Base-by-base conservation (phyloP, 2,888 invertebrate species). In the Rotaria magnacalcarata region DNA sequence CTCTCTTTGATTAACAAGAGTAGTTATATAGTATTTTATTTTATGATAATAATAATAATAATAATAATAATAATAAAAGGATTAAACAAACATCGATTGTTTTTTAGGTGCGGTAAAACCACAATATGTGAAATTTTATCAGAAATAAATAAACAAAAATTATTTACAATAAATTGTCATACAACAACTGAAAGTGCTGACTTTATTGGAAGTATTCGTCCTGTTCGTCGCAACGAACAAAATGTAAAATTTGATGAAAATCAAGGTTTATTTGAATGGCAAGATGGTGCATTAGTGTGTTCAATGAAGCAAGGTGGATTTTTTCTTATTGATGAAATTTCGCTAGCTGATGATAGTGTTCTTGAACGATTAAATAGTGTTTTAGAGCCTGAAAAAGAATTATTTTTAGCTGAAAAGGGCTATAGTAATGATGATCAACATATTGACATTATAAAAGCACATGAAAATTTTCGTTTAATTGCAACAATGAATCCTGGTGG, bases 401-500 rank as follows among this genome's bases (percentile, higher is more conserved):
- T 99, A 60, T 92, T 98, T 54, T 91, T 99, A 86, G 95, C 97
- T 0, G 99, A 99, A 92, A 96, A 96, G 90, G 80, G 80, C 47
- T 52, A 94, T 0, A 93, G 95, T 89, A n/a, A 87, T 41, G 47
- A 84, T 24, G 86, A 50, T 43, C 56, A 87, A 41, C 56, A 85
- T 74, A 74, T 47, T 43, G 84, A 87, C 34, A 84, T 34, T 4
- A 89, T 92, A 19, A 88, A 88, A 34, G 94, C 95, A 0, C 89
- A 93, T 86, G 90, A 93, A 11, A 93, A 93, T 19, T 98, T 99
- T 90, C 94, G 96, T 0, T 93, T 99, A 84, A 97, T 99, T 91
- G 97, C 98, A 5, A 99, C 98, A 89, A 99, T 99, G 99, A 99
- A 99, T 92, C 99, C 99, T 8, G 96, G 97, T 0, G 99, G 97